These are phyloP conservation scores for Myiozetetes cayanensis DNA, from an alignment of 2,113 vertebrate genomes.

Conservation along the genomic window DNA sequence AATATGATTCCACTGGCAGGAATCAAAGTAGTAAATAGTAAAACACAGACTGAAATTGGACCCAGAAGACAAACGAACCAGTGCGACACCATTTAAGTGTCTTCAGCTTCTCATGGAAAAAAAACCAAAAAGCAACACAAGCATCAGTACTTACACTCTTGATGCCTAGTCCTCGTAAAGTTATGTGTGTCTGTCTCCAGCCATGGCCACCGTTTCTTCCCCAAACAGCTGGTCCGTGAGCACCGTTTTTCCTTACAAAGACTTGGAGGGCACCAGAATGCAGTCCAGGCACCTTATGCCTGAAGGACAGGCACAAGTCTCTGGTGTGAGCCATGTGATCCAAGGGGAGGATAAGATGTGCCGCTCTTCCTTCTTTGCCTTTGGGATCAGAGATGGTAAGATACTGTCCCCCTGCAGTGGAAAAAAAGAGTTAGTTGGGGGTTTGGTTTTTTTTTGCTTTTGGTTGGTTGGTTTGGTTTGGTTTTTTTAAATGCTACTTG, in stretches of 20 bases:
- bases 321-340: constrained; percentile 71
- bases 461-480: background rate
- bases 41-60: background rate
- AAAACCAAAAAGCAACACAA: background rate
- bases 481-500: background rate
- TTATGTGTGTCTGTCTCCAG: constrained; percentile 91
- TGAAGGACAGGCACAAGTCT: constrained; percentile 90
- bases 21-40: background rate
- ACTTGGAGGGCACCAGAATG: constrained; percentile 89
- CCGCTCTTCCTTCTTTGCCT: constrained; percentile 78
- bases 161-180: constrained; percentile 79
- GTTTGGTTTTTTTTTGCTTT: background rate
- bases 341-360: constrained; percentile 84
- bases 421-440: background rate
- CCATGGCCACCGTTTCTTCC: constrained; percentile 85
- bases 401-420: constrained; percentile 83
- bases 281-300: constrained; percentile 85
- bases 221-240: constrained; percentile 87
- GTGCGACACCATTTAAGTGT: background rate
- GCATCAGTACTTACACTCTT: constrained; percentile 83
- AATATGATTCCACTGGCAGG: background rate
- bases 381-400: constrained; percentile 83
- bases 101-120: background rate
- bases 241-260: constrained; percentile 82
- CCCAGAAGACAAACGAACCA: background rate